These are phyloP conservation scores for Drosophila lowei DNA, from an alignment of 1,140 invertebrate species.

Conservation along the genomic window DNA sequence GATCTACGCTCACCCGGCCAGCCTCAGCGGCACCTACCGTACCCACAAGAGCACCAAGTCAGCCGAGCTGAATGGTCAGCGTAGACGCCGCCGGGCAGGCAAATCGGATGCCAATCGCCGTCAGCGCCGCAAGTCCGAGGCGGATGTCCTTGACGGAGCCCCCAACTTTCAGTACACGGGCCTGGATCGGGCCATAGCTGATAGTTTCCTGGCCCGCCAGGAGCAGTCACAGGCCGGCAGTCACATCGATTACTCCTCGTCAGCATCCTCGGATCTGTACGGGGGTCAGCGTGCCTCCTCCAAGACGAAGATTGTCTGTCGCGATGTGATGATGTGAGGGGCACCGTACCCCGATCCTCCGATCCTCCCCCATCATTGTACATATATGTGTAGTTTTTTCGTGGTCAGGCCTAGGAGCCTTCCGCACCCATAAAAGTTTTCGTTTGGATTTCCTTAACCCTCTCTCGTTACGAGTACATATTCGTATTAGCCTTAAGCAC, in stretches of 20 bases:
- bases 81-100: conserved; percentile 61
- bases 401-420: too few species aligned
- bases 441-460: not conserved
- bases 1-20: conserved; percentile 64
- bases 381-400: too few species aligned
- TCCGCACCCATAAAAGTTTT: not conserved
- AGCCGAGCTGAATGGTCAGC: conserved; percentile 62
- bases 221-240: conserved; percentile 75
- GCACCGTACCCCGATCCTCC: too few species aligned
- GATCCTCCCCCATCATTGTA: not conserved
- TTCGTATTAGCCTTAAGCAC: too few species aligned
- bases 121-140: conserved; percentile 77
- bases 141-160: conserved; percentile 71
- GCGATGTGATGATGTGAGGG: conserved; percentile 68
- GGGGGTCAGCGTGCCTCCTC: conserved; percentile 57
- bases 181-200: conserved; percentile 75
- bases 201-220: conserved; percentile 76
- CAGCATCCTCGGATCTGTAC: conserved; percentile 56
- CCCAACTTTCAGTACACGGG: conserved; percentile 75
- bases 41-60: conserved; percentile 77
- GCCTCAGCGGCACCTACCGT: conserved; percentile 65
- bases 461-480: too few species aligned
- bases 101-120: conserved; percentile 71
- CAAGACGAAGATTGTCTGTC: conserved; percentile 74
- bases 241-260: conserved; percentile 77